Conservation (phyloP, 1,140 invertebrate genomes). For the Zaprionus ornatus region DNA sequence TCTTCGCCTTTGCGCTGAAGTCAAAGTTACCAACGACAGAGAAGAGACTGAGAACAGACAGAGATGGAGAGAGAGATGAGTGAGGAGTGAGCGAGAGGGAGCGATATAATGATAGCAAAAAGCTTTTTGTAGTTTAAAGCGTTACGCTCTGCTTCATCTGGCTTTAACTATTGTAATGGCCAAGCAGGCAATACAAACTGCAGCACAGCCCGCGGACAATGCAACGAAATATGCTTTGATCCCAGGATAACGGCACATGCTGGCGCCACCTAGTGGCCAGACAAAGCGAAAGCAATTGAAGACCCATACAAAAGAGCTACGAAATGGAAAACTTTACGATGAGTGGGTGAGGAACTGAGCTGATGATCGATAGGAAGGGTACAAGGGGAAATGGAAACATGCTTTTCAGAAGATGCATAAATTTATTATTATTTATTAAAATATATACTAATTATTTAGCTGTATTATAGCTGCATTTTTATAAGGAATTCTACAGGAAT, state of each 20-base stretch:
- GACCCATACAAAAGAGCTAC: background rate
- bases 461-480: background rate
- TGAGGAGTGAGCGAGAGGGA: constrained; percentile 1
- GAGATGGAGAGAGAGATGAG: background rate
- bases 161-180: constrained; percentile 37
- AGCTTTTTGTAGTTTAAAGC: constrained; percentile 70
- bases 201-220: constrained; percentile 36
- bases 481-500: background rate
- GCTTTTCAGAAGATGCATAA: too few relatives aligned
- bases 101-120: constrained; percentile 21
- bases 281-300: background rate
- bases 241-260: constrained; percentile 39
- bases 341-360: too few relatives aligned
- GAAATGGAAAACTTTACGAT: background rate
- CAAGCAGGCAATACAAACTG: constrained; percentile 24
- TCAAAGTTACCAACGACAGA: constrained; percentile 48
- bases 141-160: constrained; percentile 48
- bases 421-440: too few relatives aligned
- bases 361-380: too few relatives aligned
- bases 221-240: constrained; percentile 49
- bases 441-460: background rate
- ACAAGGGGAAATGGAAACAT: too few relatives aligned
- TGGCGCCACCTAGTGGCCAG: constrained; percentile 33
- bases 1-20: constrained; percentile 37
- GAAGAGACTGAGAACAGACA: background rate